Evolutionary conservation across 2,888 invertebrate species (phyloP), one percentile per base, ranked within the genome.

Genomic region (Parasteatoda lunata): DNA sequence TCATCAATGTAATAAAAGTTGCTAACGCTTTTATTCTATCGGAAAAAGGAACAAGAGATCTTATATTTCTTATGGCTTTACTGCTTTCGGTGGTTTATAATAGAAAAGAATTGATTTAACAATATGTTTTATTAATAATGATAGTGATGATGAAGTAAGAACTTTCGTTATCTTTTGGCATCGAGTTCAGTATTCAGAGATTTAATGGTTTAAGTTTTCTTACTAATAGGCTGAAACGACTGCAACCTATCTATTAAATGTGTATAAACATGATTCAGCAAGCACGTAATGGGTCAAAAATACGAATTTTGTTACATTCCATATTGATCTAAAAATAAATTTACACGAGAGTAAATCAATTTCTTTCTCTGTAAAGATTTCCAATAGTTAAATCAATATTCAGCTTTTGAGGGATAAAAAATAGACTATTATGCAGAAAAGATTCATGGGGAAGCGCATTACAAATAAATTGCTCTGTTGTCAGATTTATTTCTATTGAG

Each of bases 91-190:
- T 45, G 48, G 68, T 68, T 51, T 52, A 70, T 77, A 54, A 5
- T 9, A 49, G 30, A 48, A 66, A 15, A n/a, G 48, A 69, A 81
- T 81, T 81, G 81, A 81, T 81, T 81, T 81, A 75, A 69, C 81
- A 81, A 81, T 81, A 81, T 68, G 81, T 69, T 69, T 69, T 81
- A 75, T 81, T 75, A 81, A 81, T 81, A 81, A 68, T 81, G 75
- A 72, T 80, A 66, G 66, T 72, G 72, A 49, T 76, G 59, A 73
- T 81, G 81, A 65, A 66, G 73, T 72, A 81, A 81, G 75, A 68
- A 45, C 73, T 81, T 81, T 75, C 66, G 52, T 81, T 52, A 45
- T 30, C 75, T 75, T 75, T 81, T 73, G 81, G 15, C 59, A 59
- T 13, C 59, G n/a, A 59, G 59, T 7, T 59, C 8, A 13, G 59